phyloP scores from a whole-genome alignment of 2,888 invertebrate genomes.

The Meandrusa payeni region DNA sequence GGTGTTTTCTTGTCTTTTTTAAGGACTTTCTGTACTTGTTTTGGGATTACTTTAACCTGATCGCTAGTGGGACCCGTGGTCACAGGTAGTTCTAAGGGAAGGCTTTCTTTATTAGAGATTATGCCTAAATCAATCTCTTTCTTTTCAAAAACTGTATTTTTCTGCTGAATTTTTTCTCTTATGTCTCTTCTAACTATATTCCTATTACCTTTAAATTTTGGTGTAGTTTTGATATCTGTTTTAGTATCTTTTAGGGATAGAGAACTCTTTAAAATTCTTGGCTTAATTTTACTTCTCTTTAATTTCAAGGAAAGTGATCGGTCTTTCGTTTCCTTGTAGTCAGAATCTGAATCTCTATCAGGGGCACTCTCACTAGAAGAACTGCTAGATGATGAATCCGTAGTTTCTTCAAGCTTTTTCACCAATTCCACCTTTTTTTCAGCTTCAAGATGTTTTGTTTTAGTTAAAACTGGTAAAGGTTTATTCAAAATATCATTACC shows the following conservation, averaged over 20 bases:
- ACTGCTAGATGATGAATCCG: conserved; percentile 71
- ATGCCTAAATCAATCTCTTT: conserved; percentile 47
- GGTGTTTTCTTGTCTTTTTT: conserved; percentile 82
- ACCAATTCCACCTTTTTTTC: conserved; percentile 48
- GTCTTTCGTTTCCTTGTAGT: conserved; percentile 75
- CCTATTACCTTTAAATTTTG: conserved; percentile 53
- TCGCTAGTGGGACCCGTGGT: conserved; percentile 39
- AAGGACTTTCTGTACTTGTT: conserved; percentile 57
- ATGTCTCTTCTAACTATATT: conserved; percentile 52
- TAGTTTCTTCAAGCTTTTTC: conserved; percentile 70
- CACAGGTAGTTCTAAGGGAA: conserved; percentile 40
- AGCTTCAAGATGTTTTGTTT: conserved; percentile 48
- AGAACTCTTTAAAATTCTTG: conserved; percentile 58
- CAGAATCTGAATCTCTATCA: conserved; percentile 83
- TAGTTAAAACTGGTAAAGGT: conserved; percentile 50
- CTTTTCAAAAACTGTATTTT: conserved; percentile 45
- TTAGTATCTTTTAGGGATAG: conserved; percentile 46
- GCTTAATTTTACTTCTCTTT: conserved; percentile 60
- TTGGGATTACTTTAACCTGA: conserved; percentile 61
- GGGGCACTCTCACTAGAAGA: conserved; percentile 78
- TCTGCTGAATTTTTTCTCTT: conserved; percentile 60
- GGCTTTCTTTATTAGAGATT: conserved; percentile 41
- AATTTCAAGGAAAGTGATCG: conserved; percentile 49
- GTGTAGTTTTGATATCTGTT: conserved; percentile 51
- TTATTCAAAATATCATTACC: conserved; percentile 65